These are phyloP conservation scores for Dipus sagitta DNA, from an alignment of 2,797 vertebrate genomes.

Conservation along the genomic window DNA sequence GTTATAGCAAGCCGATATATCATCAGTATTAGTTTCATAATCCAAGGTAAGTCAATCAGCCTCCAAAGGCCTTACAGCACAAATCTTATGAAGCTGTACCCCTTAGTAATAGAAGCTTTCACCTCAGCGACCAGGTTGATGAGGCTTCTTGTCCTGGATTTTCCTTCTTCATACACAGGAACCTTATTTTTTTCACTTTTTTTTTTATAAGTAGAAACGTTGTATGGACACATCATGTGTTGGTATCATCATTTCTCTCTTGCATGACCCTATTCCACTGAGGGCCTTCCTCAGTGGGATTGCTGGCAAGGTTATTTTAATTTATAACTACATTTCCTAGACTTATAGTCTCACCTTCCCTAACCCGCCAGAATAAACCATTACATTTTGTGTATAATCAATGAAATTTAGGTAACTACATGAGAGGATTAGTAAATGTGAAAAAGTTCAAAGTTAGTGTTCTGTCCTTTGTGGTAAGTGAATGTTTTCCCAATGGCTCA, in stretches of 20 bases:
- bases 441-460: slow-evolving; percentile 9
- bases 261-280: too few relatives aligned
- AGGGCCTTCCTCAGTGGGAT: too few relatives aligned
- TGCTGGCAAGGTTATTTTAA: too few relatives aligned
- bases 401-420: slow-evolving; percentile 47
- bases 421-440: slow-evolving; percentile 23
- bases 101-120: background rate
- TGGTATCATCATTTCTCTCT: too few relatives aligned
- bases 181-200: background rate
- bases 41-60: background rate
- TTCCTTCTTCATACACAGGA: background rate
- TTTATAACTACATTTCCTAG: too few relatives aligned
- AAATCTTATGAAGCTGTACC: background rate
- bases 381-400: background rate
- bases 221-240: too few relatives aligned
- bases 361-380: background rate
- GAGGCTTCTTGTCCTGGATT: background rate
- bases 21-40: background rate
- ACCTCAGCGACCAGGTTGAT: background rate
- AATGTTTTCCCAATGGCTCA: slow-evolving; percentile 2
- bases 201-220: too few relatives aligned
- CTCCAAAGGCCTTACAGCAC: background rate
- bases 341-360: too few relatives aligned
- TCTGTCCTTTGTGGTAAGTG: background rate
- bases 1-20: background rate